Evolutionary conservation across 1,140 invertebrate species (phyloP).

Genomic region (Hycleus cichorii): DNA sequence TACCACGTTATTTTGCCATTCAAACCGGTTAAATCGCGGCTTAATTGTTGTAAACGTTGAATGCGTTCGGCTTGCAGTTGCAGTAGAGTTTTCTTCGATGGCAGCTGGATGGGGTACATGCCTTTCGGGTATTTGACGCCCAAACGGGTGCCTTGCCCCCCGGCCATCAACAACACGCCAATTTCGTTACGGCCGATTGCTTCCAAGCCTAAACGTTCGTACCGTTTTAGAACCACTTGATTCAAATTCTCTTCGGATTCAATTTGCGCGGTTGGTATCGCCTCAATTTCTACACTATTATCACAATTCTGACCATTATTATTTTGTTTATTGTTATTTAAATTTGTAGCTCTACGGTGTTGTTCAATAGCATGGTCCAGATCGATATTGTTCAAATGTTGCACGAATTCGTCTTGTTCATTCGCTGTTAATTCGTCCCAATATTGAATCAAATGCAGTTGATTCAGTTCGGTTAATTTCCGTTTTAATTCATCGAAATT

Average conservation of each 20-base stretch:
- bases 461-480: slow-evolving; percentile 39
- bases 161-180: slow-evolving; percentile 71
- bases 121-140: slow-evolving; percentile 95
- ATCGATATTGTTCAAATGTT: too few relatives aligned
- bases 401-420: neutral
- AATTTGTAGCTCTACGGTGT: too few relatives aligned
- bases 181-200: slow-evolving; percentile 72
- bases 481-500: neutral
- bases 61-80: slow-evolving; percentile 95
- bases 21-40: slow-evolving; percentile 58
- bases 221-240: slow-evolving; percentile 44
- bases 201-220: slow-evolving; percentile 60
- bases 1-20: slow-evolving; percentile 78
- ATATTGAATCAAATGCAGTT: too few relatives aligned
- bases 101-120: slow-evolving; percentile 90
- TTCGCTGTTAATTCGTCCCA: neutral
- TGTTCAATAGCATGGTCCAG: too few relatives aligned
- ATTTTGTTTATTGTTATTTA: too few relatives aligned
- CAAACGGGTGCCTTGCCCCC: slow-evolving; percentile 74
- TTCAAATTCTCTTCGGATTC: slow-evolving; percentile 52
- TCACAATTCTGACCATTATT: slow-evolving; percentile 42
- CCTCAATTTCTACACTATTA: slow-evolving; percentile 60
- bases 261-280: slow-evolving; percentile 69
- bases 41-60: slow-evolving; percentile 67
- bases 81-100: slow-evolving; percentile 85